Evolutionary conservation across 2,797 vertebrate genomes (phyloP), one percentile per base, ranked within the genome.

Genomic region (Pagetopsis macropterus): DNA sequence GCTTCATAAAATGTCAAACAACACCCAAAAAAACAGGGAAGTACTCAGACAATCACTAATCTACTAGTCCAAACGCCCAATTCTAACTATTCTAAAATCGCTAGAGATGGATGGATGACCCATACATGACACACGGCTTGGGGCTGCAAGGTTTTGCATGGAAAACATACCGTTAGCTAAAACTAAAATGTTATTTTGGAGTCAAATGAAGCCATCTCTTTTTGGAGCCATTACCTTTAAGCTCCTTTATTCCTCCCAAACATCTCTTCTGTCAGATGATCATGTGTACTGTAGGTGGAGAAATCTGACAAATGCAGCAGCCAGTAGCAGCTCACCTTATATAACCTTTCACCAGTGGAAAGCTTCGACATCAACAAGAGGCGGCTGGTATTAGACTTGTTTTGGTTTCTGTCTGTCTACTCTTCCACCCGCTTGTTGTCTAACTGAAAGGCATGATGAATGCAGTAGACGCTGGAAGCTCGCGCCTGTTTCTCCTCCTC

Each of bases 371-470:
- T 79, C 72, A 54, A 52, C 79, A 74, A 57, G 77, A 78, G 69
- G 78, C 76, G 87, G 86, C 74, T 71, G 76, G 78, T 78, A 68
- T 65, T 60, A 23, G 62, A 70, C 49, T 83, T 87, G 82, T 84
- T 86, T 80, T 76, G 70, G 78, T 76, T 75, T 58, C 75, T 74
- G 79, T 81, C 71, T 55, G 73, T 81, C 86, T 72, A 3, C 77
- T 79, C 81, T 60, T 82, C 87, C 70, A 52, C 72, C 79, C 19
- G 68, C 77, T 81, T 75, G 81, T 77, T 78, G 81, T 85, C 84
- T 78, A 76, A 82, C 74, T 82, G 88, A 88, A 78, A 84, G 68
- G 72, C 65, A 82, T 89, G 89, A 92, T 89, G 84, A 88, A 89
- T 88, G 80, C 81, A 67, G 76, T 57, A 81, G 85, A 87, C 48